A percentile compares a stretch with the other conserved stretches of the same genome.
phyloP scores from a whole-genome alignment of 2,113 vertebrate species.

The Sceloporus tristichus region DNA sequence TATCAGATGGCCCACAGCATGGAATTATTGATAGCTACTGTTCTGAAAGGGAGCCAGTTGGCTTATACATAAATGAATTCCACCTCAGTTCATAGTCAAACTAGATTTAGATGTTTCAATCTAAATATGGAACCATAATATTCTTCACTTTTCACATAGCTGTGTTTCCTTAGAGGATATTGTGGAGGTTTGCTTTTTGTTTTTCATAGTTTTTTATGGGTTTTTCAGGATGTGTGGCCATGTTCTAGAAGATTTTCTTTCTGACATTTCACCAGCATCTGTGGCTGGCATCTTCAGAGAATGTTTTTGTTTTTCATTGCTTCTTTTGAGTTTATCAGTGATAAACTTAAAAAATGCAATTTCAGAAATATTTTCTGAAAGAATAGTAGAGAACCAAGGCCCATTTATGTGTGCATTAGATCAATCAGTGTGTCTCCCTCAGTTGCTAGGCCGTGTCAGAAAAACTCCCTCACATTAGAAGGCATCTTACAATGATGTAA shows the following conservation, averaged over 20 bases:
- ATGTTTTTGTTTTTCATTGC: not conserved
- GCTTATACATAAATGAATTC: constrained; percentile 39
- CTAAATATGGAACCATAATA: not conserved
- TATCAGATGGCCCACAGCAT: constrained; percentile 52
- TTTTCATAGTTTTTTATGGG: not conserved
- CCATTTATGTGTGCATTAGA: not conserved
- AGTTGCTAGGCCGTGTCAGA: not conserved
- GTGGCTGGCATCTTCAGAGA: not conserved
- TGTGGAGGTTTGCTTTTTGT: not conserved
- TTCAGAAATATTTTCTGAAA: not conserved
- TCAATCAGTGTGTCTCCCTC: not conserved
- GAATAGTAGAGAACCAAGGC: not conserved
- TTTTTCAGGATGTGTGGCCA: not conserved
- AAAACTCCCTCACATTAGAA: constrained; percentile 22
- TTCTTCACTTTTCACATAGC: constrained; percentile 36
- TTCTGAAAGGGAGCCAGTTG: constrained; percentile 53
- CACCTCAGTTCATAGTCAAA: constrained; percentile 5
- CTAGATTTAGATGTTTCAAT: constrained; percentile 47
- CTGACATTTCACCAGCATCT: too few relatives aligned
- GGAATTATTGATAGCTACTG: constrained; percentile 51
- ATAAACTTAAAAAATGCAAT: not conserved
- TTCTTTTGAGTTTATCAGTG: not conserved
- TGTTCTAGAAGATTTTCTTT: too few relatives aligned
- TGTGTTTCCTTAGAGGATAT: constrained; percentile 31
- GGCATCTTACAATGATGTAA: constrained; percentile 8